Conservation (phyloP, 2,113 vertebrate genomes). For the Egretta garzetta region DNA sequence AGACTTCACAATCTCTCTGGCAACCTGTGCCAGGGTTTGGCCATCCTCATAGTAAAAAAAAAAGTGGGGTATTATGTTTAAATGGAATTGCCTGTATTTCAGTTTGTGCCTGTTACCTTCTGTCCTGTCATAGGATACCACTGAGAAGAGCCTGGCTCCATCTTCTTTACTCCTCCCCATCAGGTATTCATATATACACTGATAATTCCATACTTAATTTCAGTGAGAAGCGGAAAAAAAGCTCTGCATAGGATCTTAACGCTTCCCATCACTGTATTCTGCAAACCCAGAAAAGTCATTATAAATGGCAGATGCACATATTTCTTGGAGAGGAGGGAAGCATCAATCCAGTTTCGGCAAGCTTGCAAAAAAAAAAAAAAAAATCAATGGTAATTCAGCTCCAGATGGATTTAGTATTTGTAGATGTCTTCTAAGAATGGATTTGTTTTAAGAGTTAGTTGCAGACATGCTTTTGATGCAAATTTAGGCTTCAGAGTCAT, state of each 20-base stretch:
- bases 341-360: background rate
- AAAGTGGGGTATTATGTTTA: background rate
- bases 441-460: background rate
- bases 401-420: conserved; percentile 25
- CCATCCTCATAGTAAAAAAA: background rate
- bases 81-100: background rate
- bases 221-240: background rate
- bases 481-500: background rate
- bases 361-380: background rate
- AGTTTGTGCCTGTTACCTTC: background rate
- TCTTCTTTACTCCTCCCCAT: fast-evolving
- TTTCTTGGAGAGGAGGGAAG: background rate
- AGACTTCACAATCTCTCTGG: background rate
- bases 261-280: background rate
- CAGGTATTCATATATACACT: background rate
- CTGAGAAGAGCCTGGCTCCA: background rate
- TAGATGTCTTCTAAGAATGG: background rate
- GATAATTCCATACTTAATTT: background rate
- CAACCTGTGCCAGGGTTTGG: background rate
- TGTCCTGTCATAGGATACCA: background rate
- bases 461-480: background rate
- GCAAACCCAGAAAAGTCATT: background rate
- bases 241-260: background rate
- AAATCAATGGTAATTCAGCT: background rate
- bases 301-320: background rate